Conservation (phyloP, 2,797 vertebrate genomes). For the Alcedo atthis region DNA sequence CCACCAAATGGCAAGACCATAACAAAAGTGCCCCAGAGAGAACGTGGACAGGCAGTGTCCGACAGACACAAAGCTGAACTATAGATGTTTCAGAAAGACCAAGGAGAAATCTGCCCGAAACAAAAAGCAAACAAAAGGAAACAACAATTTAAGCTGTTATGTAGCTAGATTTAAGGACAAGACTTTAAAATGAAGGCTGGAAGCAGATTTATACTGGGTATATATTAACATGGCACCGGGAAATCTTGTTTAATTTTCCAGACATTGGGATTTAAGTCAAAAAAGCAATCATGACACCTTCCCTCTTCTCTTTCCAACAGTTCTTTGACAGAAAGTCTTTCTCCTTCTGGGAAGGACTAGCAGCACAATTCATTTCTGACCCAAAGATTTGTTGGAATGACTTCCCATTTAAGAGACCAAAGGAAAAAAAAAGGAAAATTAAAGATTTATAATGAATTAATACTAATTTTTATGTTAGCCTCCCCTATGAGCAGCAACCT, state of each 20-base stretch:
- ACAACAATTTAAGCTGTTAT: background rate
- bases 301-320: background rate
- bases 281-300: background rate
- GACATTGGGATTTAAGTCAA: background rate
- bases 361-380: background rate
- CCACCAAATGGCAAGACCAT: background rate
- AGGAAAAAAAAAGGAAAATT: background rate
- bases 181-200: background rate
- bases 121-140: too few species aligned
- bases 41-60: rapidly evolving
- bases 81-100: background rate
- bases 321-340: background rate
- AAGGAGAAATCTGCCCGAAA: background rate
- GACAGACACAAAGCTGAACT: background rate
- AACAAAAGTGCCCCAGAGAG: background rate
- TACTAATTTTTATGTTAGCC: background rate
- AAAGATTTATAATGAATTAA: background rate
- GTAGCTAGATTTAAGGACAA: background rate
- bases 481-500: background rate
- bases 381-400: background rate
- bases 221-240: background rate
- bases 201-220: background rate
- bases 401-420: background rate
- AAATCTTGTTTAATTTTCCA: background rate
- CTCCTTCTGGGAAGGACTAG: background rate